Evolutionary conservation across 2,797 vertebrate species (phyloP).

Genomic region (Sebastes trivittatus): DNA sequence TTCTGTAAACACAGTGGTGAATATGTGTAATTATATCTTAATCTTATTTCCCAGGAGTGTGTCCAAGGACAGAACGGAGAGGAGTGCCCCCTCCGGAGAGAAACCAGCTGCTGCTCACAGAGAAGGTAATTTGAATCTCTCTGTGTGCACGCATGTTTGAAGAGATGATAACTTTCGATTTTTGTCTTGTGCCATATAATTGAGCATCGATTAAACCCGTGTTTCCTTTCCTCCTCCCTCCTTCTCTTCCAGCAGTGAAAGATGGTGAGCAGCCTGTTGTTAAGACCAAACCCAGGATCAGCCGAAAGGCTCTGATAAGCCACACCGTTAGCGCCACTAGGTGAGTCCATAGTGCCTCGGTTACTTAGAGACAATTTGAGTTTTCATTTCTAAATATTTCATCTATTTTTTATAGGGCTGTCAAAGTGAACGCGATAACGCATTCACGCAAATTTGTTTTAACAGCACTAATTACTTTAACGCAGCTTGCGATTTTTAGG

Average conservation of each 20-base stretch:
- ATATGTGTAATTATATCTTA: conserved; percentile 56
- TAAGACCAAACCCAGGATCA: conserved; percentile 71
- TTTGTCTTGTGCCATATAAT: conserved; percentile 29
- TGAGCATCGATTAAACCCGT: conserved; percentile 26
- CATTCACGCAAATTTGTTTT: too few species aligned
- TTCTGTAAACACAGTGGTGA: conserved; percentile 55
- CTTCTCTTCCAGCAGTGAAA: conserved; percentile 43
- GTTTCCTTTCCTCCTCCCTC: not conserved
- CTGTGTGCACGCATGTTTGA: not conserved
- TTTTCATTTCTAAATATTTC: not conserved
- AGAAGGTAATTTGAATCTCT: conserved; percentile 69
- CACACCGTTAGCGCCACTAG: conserved; percentile 33
- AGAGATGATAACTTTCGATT: conserved; percentile 36
- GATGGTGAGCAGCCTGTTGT: conserved; percentile 28
- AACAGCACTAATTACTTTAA: too few species aligned
- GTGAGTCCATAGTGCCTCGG: conserved; percentile 38
- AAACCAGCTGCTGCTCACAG: conserved; percentile 69
- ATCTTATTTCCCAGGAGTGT: conserved; percentile 61
- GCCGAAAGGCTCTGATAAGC: conserved; percentile 63
- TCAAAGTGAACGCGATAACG: too few species aligned
- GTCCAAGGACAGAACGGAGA: conserved; percentile 74
- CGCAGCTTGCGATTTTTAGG: too few species aligned
- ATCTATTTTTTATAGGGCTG: not conserved
- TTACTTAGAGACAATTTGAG: not conserved
- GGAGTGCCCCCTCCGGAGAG: conserved; percentile 62